phyloP scores from a whole-genome alignment of 2,888 invertebrate genomes.

The Hyles lineata region DNA sequence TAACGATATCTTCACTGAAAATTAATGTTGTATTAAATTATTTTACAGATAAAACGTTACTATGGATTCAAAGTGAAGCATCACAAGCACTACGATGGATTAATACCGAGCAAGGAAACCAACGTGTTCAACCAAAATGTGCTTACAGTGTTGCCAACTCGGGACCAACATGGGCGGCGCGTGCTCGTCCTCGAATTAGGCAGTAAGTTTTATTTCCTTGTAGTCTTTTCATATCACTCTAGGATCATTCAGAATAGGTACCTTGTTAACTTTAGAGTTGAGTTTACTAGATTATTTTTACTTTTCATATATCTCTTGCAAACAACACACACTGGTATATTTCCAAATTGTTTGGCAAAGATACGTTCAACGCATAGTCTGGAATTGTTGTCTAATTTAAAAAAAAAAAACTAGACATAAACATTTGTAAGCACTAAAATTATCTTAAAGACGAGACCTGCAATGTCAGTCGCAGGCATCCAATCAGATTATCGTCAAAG shows the following conservation, averaged over 20 bases:
- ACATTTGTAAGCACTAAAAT: too few species aligned
- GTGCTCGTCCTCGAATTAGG: constrained; percentile 92
- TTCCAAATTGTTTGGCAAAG: too few species aligned
- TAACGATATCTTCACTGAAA: background rate
- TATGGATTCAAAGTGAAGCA: constrained; percentile 93
- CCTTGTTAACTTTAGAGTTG: background rate
- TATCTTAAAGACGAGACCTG: too few species aligned
- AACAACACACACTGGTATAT: too few species aligned
- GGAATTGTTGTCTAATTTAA: too few species aligned
- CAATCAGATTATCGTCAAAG: too few species aligned
- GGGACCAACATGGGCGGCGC: constrained; percentile 92
- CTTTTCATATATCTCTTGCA: too few species aligned
- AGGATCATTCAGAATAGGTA: background rate
- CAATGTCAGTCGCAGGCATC: too few species aligned
- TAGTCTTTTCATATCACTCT: background rate
- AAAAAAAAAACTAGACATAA: too few species aligned
- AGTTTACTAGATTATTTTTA: too few species aligned
- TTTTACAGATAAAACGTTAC: constrained; percentile 89
- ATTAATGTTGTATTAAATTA: background rate
- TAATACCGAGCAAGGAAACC: constrained; percentile 89
- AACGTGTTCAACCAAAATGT: constrained; percentile 92
- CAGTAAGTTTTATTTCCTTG: constrained; percentile 84
- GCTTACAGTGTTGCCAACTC: constrained; percentile 90
- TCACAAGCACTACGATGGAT: constrained; percentile 88
- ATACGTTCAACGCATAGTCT: too few species aligned